Base-by-base conservation (phyloP, 1,140 invertebrate genomes). In the Drosophila elegans region DNA sequence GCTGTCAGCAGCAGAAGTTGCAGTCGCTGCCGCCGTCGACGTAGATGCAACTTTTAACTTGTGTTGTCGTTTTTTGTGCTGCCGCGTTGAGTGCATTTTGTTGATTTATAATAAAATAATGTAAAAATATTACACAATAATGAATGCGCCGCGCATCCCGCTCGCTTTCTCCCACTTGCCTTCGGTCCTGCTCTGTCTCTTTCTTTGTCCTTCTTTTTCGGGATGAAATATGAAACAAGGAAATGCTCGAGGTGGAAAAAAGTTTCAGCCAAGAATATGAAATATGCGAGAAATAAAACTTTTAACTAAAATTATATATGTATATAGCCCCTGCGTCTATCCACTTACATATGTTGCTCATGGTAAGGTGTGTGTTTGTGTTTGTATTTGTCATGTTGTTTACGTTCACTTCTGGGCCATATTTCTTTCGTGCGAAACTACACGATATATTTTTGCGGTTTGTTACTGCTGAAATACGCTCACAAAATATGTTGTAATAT, bases 41-140 rank as follows among this genome's bases (percentile, higher is more conserved):
- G 74, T 48, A 67, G 74, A 62, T 82, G 82, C 82, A 86, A 88
- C 62, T 69, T 86, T 34, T 51, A 51, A 51, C 29, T 34, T 77
- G 9, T 21, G 2, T 64, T 62, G 34, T 36, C 38, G 41, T 59
- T 36, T 64, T 63, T 45, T 69, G 44, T 57, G 51, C 73, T 56
- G 74, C 60, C 55, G 74, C 76, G 77, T 69, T 78, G 85, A 90
- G 85, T 90, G 85, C 85, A 90, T 90, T 90, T 90, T 85, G 86
- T 90, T 90, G 85, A 90, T 90, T 90, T 90, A 90, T 90, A 90
- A 90, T 90, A 90, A 90, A 90, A 90, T 90, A 90, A 90, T 90
- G 80, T 90, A 90, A 90, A 90, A 90, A 90, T 90, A 90, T 90
- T 90, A 90, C 86, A 90, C 86, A 90, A 90, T 90, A 90, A 90